Conservation (phyloP, 1,140 invertebrate genomes). For the Neodiprion lecontei region DNA sequence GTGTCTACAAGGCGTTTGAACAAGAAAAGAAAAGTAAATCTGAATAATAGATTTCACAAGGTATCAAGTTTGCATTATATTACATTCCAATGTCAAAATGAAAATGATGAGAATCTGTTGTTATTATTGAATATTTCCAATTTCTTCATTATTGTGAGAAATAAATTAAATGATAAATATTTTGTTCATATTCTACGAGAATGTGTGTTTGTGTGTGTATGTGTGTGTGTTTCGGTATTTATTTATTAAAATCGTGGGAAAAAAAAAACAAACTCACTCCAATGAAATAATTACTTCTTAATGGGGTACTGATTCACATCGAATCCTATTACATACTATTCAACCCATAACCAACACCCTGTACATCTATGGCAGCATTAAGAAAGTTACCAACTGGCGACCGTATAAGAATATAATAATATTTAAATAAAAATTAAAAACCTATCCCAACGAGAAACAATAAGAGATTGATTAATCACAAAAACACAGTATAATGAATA, state of each 20-base stretch:
- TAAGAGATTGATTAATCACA: conserved; percentile 21
- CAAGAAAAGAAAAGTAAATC: too few relatives aligned
- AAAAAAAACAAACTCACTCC: too few relatives aligned
- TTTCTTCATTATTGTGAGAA: background rate
- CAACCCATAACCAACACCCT: conserved; percentile 5
- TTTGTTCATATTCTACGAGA: background rate
- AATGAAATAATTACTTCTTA: too few relatives aligned
- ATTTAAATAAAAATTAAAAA: conserved; percentile 27
- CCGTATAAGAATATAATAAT: conserved; percentile 19
- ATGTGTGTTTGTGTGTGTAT: background rate
- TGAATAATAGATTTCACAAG: too few relatives aligned
- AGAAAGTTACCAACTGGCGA: conserved; percentile 35
- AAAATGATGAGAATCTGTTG: background rate
- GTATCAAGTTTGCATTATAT: too few relatives aligned
- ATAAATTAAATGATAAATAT: conserved; percentile 1
- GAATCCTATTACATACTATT: background rate
- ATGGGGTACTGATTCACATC: background rate
- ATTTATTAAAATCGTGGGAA: too few relatives aligned
- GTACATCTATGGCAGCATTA: conserved; percentile 40
- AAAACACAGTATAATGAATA: conserved; percentile 28
- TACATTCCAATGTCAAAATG: too few relatives aligned
- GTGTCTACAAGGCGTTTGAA: too few relatives aligned
- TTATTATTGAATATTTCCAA: background rate
- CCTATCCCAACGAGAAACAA: conserved; percentile 25
- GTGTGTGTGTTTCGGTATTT: too few relatives aligned